Conservation (phyloP, 1,140 invertebrate species). For the Hormaphis cornu region DNA sequence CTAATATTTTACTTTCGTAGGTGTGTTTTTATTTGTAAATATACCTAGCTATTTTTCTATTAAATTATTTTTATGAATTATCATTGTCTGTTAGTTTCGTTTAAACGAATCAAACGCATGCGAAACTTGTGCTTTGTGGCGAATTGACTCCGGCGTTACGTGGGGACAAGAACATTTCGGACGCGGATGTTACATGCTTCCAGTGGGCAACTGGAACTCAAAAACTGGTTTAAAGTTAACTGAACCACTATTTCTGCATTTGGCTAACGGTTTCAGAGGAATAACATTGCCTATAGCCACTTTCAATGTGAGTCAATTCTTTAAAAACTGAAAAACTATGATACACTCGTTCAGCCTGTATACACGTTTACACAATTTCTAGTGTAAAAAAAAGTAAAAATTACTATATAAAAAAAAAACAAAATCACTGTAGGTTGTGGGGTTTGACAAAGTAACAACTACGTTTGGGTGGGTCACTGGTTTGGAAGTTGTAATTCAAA, state of each 20-base stretch:
- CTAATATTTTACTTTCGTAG: too few relatives aligned
- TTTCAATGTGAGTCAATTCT: constrained; percentile 53
- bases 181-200: constrained; percentile 43
- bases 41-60: too few relatives aligned
- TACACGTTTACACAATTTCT: not conserved
- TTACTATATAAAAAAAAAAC: not conserved
- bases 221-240: constrained; percentile 53
- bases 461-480: too few relatives aligned
- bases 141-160: constrained; percentile 54
- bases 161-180: constrained; percentile 47
- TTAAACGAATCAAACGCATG: constrained; percentile 48
- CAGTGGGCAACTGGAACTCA: constrained; percentile 64
- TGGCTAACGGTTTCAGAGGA: constrained; percentile 66
- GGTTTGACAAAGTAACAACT: too few relatives aligned
- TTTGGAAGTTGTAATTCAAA: too few relatives aligned
- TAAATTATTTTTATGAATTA: not conserved
- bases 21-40: too few relatives aligned
- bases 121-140: constrained; percentile 57
- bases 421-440: too few relatives aligned
- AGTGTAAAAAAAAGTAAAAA: not conserved
- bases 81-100: constrained; percentile 42
- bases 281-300: constrained; percentile 56
- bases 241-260: constrained; percentile 68
- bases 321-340: constrained; percentile 1
- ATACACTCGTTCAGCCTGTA: constrained; percentile 1